Base-by-base conservation (phyloP, 1,140 invertebrate species). In the Scaptodrosophila lebanonensis region DNA sequence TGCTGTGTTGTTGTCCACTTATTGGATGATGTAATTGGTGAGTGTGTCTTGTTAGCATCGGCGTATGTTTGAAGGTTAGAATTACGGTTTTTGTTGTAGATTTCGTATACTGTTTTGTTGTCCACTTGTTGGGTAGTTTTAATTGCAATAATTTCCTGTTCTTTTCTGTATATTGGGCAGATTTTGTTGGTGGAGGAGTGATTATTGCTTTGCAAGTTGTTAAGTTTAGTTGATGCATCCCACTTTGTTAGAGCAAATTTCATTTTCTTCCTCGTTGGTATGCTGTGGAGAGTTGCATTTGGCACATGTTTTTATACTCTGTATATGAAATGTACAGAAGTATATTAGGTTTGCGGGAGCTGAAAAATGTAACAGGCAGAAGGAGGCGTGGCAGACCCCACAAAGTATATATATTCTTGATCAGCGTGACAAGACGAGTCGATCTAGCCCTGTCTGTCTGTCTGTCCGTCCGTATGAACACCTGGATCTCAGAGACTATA, bases 21-120 rank as follows among this genome's bases (percentile, higher is more conserved):
- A 8, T 25, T 25, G 22, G 22, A 3, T 3, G 3, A 4, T 25
- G 22, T 25, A 4, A 4, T 33, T 33, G 32, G 32, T 33, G 3
- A 3, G 12, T 5, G 3, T 3, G 8, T 3, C 12, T 33, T 33
- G 12, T 5, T n/a, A 8, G 12, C 12, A 3, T n/a, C 9, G 3
- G 32, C 8, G 32, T 33, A 33, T 4, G 32, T 33, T 33, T 3
- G 3, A 4, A 3, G 32, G 3, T n/a, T 11, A n/a, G 3, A 8
- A 8, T 9, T 3, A 11, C 12, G 32, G 3, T n/a, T 33, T 33
- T 33, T 3, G 8, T 33, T 33, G 12, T 33, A 33, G 5, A 33
- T 33, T n/a, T 33, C 32, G 12, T 33, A 33, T 33, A 11, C 32
- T 13, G 32, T 33, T 33, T 33, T 33, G 32, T 33, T 33, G 32